Conservation (phyloP, 1,140 invertebrate species). For the Cyphomyrmex costatus region DNA sequence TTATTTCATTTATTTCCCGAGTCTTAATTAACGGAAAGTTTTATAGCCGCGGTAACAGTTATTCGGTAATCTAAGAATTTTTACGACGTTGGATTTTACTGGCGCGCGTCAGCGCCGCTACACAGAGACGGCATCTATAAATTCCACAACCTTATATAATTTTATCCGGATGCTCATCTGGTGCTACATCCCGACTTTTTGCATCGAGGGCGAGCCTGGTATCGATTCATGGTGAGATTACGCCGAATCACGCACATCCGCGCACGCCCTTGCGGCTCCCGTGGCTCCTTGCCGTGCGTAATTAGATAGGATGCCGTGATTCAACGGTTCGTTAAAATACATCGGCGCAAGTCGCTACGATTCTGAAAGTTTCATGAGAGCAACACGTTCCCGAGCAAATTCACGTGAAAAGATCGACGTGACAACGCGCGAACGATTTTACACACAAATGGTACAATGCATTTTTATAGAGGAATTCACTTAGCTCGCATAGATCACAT, state of each 20-base stretch:
- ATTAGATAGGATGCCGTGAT: conserved; percentile 56
- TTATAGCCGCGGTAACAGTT: not conserved
- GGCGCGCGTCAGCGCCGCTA: not conserved
- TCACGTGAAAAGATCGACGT: conserved; percentile 31
- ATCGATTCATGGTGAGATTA: conserved; percentile 56
- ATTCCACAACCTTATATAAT: conserved; percentile 22
- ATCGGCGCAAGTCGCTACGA: conserved; percentile 25
- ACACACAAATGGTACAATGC: conserved; percentile 41
- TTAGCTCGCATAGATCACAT: conserved; percentile 16
- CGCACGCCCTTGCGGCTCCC: conserved; percentile 48
- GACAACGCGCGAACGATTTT: conserved; percentile 41
- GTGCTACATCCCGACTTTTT: conserved; percentile 40
- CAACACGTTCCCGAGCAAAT: conserved; percentile 27
- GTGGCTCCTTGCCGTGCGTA: conserved; percentile 39
- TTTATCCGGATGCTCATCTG: conserved; percentile 33
- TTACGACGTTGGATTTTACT: not conserved
- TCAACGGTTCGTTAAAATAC: conserved; percentile 58
- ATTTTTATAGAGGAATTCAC: conserved; percentile 42
- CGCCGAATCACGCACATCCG: conserved; percentile 63
- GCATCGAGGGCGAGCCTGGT: conserved; percentile 27
- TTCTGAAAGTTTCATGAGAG: conserved; percentile 23
- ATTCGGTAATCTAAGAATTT: not conserved
- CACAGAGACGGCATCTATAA: conserved; percentile 9
- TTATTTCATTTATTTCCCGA: not conserved
- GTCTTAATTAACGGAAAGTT: not conserved